Evolutionary conservation across 2,797 vertebrate genomes (phyloP).

Genomic region (Neosilurus hyrtlii): DNA sequence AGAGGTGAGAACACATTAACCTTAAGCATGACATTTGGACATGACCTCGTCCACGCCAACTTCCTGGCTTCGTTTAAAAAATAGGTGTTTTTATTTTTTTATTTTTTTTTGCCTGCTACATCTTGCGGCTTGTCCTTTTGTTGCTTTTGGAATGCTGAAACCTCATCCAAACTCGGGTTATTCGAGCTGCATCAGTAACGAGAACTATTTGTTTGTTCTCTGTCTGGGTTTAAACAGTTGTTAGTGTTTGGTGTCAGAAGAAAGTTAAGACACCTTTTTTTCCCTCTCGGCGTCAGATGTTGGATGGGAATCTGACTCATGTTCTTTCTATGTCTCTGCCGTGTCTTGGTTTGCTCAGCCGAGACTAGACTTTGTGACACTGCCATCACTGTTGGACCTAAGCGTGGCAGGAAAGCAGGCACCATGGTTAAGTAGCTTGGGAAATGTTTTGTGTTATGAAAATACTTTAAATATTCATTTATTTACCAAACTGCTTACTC

Average conservation of each 20-base stretch:
- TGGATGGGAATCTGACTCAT: slow-evolving; percentile 18
- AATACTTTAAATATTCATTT: no score
- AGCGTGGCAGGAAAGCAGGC: background rate
- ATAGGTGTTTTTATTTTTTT: background rate
- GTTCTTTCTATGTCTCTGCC: background rate
- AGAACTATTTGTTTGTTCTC: slow-evolving; percentile 56
- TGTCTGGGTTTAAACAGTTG: slow-evolving; percentile 53
- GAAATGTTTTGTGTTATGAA: background rate
- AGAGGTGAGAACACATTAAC: slow-evolving; percentile 60
- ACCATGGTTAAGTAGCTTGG: background rate
- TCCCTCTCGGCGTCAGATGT: background rate
- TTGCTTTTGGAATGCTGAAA: slow-evolving; percentile 30
- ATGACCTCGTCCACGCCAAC: slow-evolving; percentile 15
- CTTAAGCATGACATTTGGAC: slow-evolving; percentile 63
- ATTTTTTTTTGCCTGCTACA: background rate
- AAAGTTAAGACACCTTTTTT: slow-evolving; percentile 1
- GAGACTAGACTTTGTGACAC: background rate
- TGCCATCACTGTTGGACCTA: background rate
- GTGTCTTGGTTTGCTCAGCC: background rate
- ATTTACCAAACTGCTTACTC: no score
- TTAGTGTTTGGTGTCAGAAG: slow-evolving; percentile 54
- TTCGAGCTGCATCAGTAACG: slow-evolving; percentile 57
- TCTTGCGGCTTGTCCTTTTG: background rate
- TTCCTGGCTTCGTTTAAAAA: background rate
- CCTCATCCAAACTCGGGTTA: slow-evolving; percentile 50